Evolutionary conservation across 2,113 vertebrate genomes (phyloP), one percentile per base, ranked within the genome.

Genomic region (Hipposideros armiger): DNA sequence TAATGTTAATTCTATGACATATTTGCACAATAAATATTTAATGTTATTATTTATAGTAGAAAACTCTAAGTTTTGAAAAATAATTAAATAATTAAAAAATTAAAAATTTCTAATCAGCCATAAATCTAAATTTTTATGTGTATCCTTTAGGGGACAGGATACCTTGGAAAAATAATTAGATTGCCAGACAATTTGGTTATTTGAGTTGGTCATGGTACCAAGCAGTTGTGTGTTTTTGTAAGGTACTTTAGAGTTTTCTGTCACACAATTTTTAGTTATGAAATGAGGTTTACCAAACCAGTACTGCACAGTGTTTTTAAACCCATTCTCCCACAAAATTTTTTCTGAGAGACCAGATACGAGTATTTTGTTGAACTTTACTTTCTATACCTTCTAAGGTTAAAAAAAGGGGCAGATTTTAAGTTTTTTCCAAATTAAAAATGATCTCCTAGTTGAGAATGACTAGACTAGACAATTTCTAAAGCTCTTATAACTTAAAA

Each of bases 401-500:
- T 24, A 82, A 52, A 92, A 93, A 72, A 67, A 52, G 36, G 5
- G 14, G 16, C 14, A 36, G n/a, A 50, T 50, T 32, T 42, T 30
- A 58, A 77, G 22, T 64, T n/a, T 58, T 84, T 83, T 82, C 47
- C 56, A 74, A 91, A 95, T 54, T 73, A 91, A 91, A 81, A 83
- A 87, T 16, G 24, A 24, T 3, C 26, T 78, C 26, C 7, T 47
- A 78, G 11, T 77, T 91, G 30, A 90, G n/a, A 95, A 28, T 87
- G 32, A 62, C n/a, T 92, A 92, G 36, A 62, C 20, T 32, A 83
- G 47, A 83, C 30, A 94, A 78, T 83, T 40, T 83, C 14, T 72
- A 14, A 93, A 85, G 28, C 81, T 77, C 64, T 93, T 54, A 11
- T 52, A 87, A 85, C 60, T 84, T 82, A 32, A 91, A 89, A 96